Evolutionary conservation across 2,888 invertebrate species (phyloP), one percentile per base, ranked within the genome.

Genomic region (Seira ritae): DNA sequence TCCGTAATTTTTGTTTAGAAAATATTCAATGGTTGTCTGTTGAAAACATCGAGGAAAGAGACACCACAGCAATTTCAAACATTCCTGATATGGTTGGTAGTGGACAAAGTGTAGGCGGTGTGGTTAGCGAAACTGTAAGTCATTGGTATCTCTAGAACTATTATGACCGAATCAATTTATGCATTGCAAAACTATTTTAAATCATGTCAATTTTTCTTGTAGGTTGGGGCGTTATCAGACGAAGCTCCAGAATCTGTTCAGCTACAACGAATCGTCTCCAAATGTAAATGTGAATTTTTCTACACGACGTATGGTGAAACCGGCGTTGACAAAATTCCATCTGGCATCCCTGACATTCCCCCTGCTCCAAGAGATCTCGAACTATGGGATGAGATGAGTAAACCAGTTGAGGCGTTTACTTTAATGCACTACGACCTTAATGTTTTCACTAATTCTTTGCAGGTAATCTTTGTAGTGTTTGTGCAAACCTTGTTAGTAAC

Each of bases 371-470:
- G 89, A 42, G 92, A 93, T 0, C 92, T 94, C 1, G 94, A 94
- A 55, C 94, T 94, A 0, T 96, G 96, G 95, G 95, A 95, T 89
- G 94, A 95, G 83, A 93, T 94, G 87, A 95, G 96, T 89, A 95
- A 96, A 84, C 97, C 97, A 0, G 97, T 97, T 67, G 98, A 99
- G 92, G 97, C 98, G 1, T 98, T 99, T 91, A 98, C 98, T 0
- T 92, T 99, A 70, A 97, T 98, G 94, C 99, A 99, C 92, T 97
- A 99, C 90, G 99, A 99, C 92, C 93, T 99, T 46, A 98, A 98
- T 90, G 97, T 98, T n/a, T 97, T 97, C 92, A 98, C 98, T 62
- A 98, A 98, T 92, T 97, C 97, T 0, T 90, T 96, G 87, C 95
- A 95, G 92, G 95, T 95, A 89, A 31, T 50, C n/a, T n/a, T n/a